Conservation (phyloP, 2,113 vertebrate species). For the Cephalopterus ornatus region DNA sequence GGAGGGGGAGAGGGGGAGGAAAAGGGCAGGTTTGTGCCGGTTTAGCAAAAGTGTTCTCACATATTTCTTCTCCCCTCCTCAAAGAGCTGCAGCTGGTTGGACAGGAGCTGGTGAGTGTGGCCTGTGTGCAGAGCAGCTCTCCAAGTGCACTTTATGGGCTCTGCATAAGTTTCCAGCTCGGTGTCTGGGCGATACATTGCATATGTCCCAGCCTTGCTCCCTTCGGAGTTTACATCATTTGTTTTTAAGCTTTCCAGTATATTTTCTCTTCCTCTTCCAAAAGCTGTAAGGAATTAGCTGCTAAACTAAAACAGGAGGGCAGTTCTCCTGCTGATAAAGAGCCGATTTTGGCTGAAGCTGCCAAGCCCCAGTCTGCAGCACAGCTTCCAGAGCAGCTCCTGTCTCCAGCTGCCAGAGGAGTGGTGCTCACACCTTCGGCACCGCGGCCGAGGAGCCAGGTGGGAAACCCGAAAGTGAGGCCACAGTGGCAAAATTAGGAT, state of each 20-base stretch:
- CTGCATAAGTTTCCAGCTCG: constrained; percentile 62
- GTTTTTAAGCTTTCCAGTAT: constrained; percentile 69
- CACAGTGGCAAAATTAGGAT: neutral
- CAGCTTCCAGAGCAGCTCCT: neutral
- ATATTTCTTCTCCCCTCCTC: neutral
- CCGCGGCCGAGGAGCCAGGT: rapidly evolving
- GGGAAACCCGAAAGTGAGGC: neutral
- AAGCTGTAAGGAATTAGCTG: constrained; percentile 63
- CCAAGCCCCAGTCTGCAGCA: neutral
- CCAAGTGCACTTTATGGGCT: constrained; percentile 62
- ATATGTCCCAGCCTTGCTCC: constrained; percentile 56
- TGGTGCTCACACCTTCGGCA: neutral
- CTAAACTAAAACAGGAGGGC: constrained; percentile 59
- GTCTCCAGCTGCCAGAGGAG: neutral
- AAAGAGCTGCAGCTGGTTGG: constrained; percentile 39
- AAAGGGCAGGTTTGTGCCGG: neutral
- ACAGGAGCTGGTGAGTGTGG: constrained; percentile 11
- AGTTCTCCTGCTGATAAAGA: constrained; percentile 50
- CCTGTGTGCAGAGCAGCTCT: constrained; percentile 13
- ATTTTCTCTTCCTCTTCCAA: constrained; percentile 60
- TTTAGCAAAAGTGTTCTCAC: neutral
- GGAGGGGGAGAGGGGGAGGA: neutral
- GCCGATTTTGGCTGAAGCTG: neutral
- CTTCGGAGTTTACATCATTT: constrained; percentile 75
- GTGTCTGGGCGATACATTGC: constrained; percentile 50